Percentiles rank a stretch among this genome's conserved stretches.
Evolutionary conservation across 2,888 invertebrate genomes (phyloP).

Genomic region (Trissoscelio sp.): DNA sequence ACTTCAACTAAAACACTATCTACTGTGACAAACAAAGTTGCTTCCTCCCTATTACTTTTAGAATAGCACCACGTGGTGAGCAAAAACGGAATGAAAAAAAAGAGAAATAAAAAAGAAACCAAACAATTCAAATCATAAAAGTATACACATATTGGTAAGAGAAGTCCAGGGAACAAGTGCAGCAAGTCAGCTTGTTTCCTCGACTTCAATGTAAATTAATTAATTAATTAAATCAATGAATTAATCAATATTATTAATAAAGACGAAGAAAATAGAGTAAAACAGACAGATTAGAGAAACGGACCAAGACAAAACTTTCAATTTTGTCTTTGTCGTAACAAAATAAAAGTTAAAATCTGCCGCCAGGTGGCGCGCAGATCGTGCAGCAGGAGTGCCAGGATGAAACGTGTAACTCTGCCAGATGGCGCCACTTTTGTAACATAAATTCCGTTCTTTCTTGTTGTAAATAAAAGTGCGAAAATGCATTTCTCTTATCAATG

Average conservation of each 20-base stretch:
- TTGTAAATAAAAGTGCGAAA: too few species aligned
- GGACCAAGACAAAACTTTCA: slow-evolving; percentile 1
- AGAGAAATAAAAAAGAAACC: slow-evolving; percentile 36
- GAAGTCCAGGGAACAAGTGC: slow-evolving; percentile 1
- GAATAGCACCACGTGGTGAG: slow-evolving; percentile 8
- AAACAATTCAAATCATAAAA: slow-evolving; percentile 41
- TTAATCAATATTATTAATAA: slow-evolving; percentile 47
- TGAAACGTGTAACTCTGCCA: slow-evolving; percentile 14
- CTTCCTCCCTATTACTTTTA: slow-evolving; percentile 28
- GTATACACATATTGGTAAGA: slow-evolving; percentile 17
- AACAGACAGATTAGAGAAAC: slow-evolving; percentile 41
- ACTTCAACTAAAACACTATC: slow-evolving; percentile 14
- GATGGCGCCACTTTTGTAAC: slow-evolving; percentile 17
- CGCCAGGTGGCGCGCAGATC: slow-evolving; percentile 76
- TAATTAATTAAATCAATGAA: slow-evolving; percentile 19
- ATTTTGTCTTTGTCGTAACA: slow-evolving; percentile 70
- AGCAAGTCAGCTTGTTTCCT: not conserved
- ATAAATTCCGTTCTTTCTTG: not conserved
- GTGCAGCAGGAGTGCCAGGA: slow-evolving; percentile 74
- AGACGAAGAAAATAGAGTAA: slow-evolving; percentile 36
- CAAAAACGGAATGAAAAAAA: slow-evolving; percentile 47
- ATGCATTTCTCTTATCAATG: not conserved
- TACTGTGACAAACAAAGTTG: slow-evolving; percentile 10
- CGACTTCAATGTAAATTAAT: slow-evolving; percentile 1
- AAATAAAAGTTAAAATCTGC: slow-evolving; percentile 74